A percentile compares a stretch with the other conserved stretches of the same genome.
These are phyloP conservation scores for Anableps anableps DNA, from an alignment of 2,797 vertebrate species.

Conservation along the genomic window DNA sequence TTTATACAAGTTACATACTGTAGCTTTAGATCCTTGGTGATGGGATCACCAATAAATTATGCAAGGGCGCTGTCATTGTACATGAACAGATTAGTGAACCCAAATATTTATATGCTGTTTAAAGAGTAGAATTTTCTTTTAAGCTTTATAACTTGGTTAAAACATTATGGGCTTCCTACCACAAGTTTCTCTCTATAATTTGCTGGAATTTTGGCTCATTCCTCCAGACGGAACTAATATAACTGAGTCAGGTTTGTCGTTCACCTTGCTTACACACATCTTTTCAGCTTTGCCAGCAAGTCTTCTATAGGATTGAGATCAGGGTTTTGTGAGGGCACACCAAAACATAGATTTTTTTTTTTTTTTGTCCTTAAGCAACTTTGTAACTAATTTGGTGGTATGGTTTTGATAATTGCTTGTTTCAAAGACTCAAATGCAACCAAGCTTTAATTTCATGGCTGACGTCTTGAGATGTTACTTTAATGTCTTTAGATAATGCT, in stretches of 20 bases:
- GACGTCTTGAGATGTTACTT: background rate
- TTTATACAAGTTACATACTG: too few relatives aligned
- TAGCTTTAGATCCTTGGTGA: constrained; percentile 8
- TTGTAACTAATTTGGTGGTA: background rate
- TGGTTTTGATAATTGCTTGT: background rate
- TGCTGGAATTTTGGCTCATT: background rate
- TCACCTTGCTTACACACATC: background rate
- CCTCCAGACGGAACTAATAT: background rate
- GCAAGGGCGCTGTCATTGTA: background rate
- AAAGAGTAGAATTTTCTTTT: background rate
- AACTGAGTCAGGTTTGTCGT: background rate
- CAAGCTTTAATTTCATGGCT: background rate
- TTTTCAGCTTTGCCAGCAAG: background rate
- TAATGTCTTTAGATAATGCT: background rate
- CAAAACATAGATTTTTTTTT: background rate
- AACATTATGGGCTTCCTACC: background rate
- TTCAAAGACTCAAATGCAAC: background rate
- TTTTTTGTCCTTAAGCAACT: background rate
- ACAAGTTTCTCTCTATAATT: background rate
- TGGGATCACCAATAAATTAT: constrained; percentile 25
- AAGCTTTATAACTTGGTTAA: background rate
- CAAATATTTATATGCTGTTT: background rate
- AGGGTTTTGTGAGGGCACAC: background rate
- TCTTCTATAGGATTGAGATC: background rate
- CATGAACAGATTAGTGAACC: background rate